Conservation (phyloP, 1,140 invertebrate species). For the Nautilus pompilius region DNA sequence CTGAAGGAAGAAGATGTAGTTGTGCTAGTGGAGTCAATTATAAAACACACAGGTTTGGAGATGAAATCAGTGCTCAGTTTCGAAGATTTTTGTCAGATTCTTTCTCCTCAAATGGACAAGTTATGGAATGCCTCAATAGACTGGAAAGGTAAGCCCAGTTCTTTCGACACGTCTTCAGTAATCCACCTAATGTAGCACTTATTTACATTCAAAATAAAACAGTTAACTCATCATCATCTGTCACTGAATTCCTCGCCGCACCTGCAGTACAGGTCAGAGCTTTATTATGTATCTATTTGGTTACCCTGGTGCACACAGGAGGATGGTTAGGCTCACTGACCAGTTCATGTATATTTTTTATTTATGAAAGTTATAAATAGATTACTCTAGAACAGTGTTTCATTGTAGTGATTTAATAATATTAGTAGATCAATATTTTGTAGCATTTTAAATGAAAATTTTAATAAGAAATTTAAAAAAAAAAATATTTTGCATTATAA, state of each 20-base stretch:
- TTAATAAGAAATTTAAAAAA: too few species aligned
- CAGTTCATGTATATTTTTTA: too few species aligned
- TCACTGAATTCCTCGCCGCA: too few species aligned
- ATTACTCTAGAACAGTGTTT: too few species aligned
- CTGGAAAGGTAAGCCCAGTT: constrained; percentile 36
- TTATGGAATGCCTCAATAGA: constrained; percentile 40
- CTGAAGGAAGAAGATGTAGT: constrained; percentile 53
- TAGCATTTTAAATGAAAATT: too few species aligned
- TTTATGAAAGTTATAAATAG: background rate
- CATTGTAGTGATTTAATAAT: too few species aligned
- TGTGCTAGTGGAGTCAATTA: constrained; percentile 81
- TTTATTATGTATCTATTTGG: too few species aligned
- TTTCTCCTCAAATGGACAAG: constrained; percentile 87
- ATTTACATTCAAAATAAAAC: background rate
- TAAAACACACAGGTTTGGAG: constrained; percentile 85
- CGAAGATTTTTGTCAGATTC: constrained; percentile 77
- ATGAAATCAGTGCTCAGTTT: constrained; percentile 90
- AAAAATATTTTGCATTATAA: too few species aligned
- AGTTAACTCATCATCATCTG: too few species aligned
- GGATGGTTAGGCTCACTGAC: too few species aligned
- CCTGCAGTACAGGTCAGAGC: too few species aligned
- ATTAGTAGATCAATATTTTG: too few species aligned
- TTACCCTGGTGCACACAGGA: constrained; percentile 6
- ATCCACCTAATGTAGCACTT: background rate
- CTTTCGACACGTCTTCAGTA: background rate